These are phyloP conservation scores for Dendrolimus kikuchii DNA, from an alignment of 1,140 invertebrate species.

Conservation along the genomic window DNA sequence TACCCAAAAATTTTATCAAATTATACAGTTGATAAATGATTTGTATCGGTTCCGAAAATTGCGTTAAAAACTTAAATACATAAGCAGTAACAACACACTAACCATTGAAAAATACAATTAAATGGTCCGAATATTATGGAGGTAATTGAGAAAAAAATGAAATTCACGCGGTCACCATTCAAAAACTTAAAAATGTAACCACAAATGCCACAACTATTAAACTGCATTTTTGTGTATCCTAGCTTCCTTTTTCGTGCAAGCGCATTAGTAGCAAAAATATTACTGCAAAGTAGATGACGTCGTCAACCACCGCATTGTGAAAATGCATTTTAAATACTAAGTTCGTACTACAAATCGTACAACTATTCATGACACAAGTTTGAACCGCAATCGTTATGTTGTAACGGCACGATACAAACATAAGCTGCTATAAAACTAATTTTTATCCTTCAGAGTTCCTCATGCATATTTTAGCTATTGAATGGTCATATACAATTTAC, in stretches of 20 bases:
- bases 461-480: too few species aligned
- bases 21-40: too few species aligned
- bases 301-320: constrained; percentile 62
- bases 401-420: not conserved
- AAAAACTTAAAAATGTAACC: constrained; percentile 26
- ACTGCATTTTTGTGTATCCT: constrained; percentile 58
- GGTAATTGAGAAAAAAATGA: too few species aligned
- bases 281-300: constrained; percentile 69
- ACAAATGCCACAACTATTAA: constrained; percentile 30
- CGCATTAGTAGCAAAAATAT: constrained; percentile 67
- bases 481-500: too few species aligned
- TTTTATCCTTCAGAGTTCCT: too few species aligned
- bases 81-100: too few species aligned
- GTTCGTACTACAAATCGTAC: constrained; percentile 42
- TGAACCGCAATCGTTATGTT: not conserved
- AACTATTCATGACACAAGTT: constrained; percentile 45
- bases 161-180: constrained; percentile 11
- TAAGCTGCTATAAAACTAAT: too few species aligned
- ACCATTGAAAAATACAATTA: too few species aligned
- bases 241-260: constrained; percentile 50
- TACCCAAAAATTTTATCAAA: too few species aligned
- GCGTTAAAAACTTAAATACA: too few species aligned
- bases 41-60: too few species aligned
- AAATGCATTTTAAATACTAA: constrained; percentile 65
- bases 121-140: too few species aligned